These are phyloP conservation scores for Paedocypris sp. DNA, from an alignment of 2,113 vertebrate species.

Conservation along the genomic window DNA sequence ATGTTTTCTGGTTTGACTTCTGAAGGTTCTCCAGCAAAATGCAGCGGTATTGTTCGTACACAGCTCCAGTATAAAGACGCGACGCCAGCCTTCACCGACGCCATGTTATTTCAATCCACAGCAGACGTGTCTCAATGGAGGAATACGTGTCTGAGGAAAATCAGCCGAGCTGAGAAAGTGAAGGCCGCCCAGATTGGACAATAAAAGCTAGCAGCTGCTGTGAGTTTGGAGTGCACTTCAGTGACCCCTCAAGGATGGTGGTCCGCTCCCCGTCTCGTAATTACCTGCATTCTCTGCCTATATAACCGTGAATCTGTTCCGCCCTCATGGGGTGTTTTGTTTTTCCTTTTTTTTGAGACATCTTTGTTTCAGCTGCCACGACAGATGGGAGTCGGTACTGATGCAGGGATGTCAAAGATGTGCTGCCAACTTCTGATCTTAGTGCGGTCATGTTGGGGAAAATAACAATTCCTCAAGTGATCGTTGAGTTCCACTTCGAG, in stretches of 20 bases:
- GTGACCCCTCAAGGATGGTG: slow-evolving; percentile 32
- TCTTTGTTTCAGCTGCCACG: slow-evolving; percentile 22
- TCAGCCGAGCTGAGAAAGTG: not conserved
- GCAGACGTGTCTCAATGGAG: slow-evolving; percentile 15
- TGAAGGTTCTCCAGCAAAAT: slow-evolving; percentile 32
- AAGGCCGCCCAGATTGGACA: slow-evolving; percentile 32
- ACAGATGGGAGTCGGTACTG: slow-evolving; percentile 9
- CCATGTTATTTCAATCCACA: slow-evolving; percentile 27
- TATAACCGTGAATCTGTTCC: slow-evolving; percentile 10
- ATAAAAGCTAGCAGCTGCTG: slow-evolving; percentile 37
- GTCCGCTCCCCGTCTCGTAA: slow-evolving; percentile 29
- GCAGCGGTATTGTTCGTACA: slow-evolving; percentile 29
- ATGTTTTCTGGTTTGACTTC: slow-evolving; percentile 1
- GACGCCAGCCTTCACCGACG: slow-evolving; percentile 33
- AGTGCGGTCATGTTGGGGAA: not conserved
- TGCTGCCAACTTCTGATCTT: not conserved
- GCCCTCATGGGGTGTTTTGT: slow-evolving; percentile 13
- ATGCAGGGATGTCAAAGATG: slow-evolving; percentile 2
- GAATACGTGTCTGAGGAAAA: slow-evolving; percentile 15
- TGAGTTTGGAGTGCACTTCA: slow-evolving; percentile 34
- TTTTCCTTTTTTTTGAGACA: slow-evolving; percentile 27
- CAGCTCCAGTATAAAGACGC: slow-evolving; percentile 30
- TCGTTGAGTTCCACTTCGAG: too few species aligned
- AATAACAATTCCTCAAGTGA: not conserved
- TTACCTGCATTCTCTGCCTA: slow-evolving; percentile 24